Base-by-base conservation (phyloP, 1,140 invertebrate genomes). In the Coptotermes formosanus region DNA sequence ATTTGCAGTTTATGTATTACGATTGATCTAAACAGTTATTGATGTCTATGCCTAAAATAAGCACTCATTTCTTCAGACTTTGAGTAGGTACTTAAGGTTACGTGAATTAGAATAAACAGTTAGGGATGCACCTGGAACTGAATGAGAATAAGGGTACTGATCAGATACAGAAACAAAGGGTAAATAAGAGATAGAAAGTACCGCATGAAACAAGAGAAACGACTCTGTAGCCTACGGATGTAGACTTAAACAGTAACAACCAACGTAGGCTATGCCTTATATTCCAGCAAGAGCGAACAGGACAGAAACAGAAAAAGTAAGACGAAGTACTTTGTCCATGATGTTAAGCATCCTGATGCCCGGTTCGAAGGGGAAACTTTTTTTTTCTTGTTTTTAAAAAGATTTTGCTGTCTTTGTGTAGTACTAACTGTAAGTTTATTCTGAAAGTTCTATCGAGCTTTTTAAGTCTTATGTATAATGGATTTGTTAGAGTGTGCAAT, bases 401-500 rank as follows among this genome's bases (percentile, higher is more conserved):
- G 19, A 30, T 7, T 75, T 75, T 30, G 64, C 6, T 69, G 3
- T 75, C 64, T 75, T 75, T 75, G 64, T 75, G 30, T 9, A 75
- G 25, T 25, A 30, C 64, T n/a, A n/a, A n/a, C n/a, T 30, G 14
- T 38, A 38, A n/a, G 64, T 30, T 25, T 75, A 75, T 75, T 75
- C 64, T 75, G 25, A 75, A 75, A 75, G 64, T 75, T 75, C n/a
- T 30, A 16, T 12, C 25, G n/a, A 75, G 64, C 16, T 75, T 64
- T 30, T 16, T 30, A 75, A 75, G 64, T 75, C 64, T 75, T 75
- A 75, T 75, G 64, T 75, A 8, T 75, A 30, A 75, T n/a, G 64
- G 64, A 75, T 75, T 75, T 75, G 64, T 75, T 75, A 75, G 64
- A 75, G 8, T n/a, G 64, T 75, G 64, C 64, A 75, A n/a, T 75